Conservation (phyloP, 1,140 invertebrate species). For the Apis cerana region DNA sequence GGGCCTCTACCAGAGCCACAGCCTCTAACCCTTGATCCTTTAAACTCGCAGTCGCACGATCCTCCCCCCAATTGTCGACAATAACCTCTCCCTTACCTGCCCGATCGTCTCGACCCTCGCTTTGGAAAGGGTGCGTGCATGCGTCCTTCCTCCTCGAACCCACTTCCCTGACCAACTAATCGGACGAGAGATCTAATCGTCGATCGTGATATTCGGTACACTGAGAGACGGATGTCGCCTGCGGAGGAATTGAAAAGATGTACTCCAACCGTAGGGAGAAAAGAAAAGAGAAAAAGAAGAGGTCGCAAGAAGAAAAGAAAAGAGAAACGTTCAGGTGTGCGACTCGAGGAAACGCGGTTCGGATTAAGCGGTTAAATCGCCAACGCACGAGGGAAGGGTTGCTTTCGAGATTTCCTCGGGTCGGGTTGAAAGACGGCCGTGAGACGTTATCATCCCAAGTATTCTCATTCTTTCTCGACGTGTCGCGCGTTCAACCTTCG, state of each 20-base stretch:
- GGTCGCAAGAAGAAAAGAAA: not conserved
- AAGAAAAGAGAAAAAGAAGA: not conserved
- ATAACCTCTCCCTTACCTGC: slow-evolving; percentile 20
- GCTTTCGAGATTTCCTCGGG: slow-evolving; percentile 63
- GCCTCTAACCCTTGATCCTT: slow-evolving; percentile 33
- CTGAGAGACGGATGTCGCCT: slow-evolving; percentile 55
- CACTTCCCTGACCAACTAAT: slow-evolving; percentile 56
- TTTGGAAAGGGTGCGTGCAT: slow-evolving; percentile 8
- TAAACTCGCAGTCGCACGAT: slow-evolving; percentile 30
- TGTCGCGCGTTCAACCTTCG: not conserved
- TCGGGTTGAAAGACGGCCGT: slow-evolving; percentile 61
- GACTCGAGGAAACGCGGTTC: slow-evolving; percentile 24
- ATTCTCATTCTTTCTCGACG: not conserved
- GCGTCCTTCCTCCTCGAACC: slow-evolving; percentile 43
- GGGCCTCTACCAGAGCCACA: not conserved
- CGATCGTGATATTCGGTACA: slow-evolving; percentile 60
- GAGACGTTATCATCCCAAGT: slow-evolving; percentile 39
- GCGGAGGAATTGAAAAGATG: slow-evolving; percentile 52
- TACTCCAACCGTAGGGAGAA: slow-evolving; percentile 6
- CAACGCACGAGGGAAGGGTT: slow-evolving; percentile 23
- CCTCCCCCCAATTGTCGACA: slow-evolving; percentile 24
- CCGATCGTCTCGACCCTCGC: not conserved
- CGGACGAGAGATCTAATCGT: slow-evolving; percentile 58
- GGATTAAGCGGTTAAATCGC: slow-evolving; percentile 61
- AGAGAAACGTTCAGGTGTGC: slow-evolving; percentile 21